phyloP scores from a whole-genome alignment of 2,888 invertebrate species.

The Orchesella flavescens region DNA sequence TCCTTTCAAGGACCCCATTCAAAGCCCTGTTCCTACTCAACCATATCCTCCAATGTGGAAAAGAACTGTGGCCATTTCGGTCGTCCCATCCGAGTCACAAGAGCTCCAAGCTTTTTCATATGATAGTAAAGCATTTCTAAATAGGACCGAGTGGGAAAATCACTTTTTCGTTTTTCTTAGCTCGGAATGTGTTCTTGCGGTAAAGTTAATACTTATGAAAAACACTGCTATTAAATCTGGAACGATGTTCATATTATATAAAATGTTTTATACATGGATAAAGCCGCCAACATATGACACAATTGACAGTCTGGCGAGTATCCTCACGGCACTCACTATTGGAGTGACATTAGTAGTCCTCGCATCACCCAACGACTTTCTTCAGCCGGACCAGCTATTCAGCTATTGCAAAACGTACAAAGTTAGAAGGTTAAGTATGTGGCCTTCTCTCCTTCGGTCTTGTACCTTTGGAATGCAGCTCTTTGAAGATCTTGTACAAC shows the following conservation, averaged over 20 bases:
- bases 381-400: conserved; percentile 40
- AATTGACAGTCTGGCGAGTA: conserved; percentile 15
- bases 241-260: no score
- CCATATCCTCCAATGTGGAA: conserved; percentile 41
- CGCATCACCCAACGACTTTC: conserved; percentile 19
- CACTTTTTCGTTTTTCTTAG: conserved; percentile 43
- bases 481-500: conserved; percentile 8
- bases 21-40: conserved; percentile 9
- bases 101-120: conserved; percentile 34
- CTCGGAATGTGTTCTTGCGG: conserved; percentile 21
- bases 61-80: conserved; percentile 27
- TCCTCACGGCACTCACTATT: conserved; percentile 5
- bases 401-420: conserved; percentile 28
- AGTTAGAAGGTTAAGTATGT: conserved; percentile 39
- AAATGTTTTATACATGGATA: no score
- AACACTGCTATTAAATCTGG: no score
- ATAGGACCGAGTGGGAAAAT: conserved; percentile 43
- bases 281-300: conserved; percentile 32
- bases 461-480: conserved; percentile 36
- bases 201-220: no score
- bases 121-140: conserved; percentile 30
- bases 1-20: conserved; percentile 27
- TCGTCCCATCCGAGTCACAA: conserved; percentile 28
- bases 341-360: conserved; percentile 35
- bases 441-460: conserved; percentile 44